Base-by-base conservation (phyloP, 2,113 vertebrate genomes). In the Pristiophorus japonicus region DNA sequence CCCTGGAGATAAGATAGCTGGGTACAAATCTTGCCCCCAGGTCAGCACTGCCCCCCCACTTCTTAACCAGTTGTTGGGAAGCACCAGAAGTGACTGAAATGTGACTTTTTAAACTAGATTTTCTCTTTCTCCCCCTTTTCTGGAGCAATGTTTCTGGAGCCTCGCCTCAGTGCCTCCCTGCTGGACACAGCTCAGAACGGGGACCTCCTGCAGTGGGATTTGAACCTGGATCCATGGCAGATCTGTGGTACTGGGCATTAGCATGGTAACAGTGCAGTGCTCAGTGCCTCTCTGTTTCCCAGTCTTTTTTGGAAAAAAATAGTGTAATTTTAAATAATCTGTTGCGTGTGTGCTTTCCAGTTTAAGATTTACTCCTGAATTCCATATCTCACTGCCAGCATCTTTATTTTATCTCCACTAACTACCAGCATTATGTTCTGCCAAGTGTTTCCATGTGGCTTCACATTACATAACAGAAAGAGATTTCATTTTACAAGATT, bases 401-500 rank as follows among this genome's bases (percentile, higher is more conserved):
- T 92, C 88, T 92, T 92, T 92, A 63, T 42, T 59, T 92, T 90
- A 90, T 55, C 51, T 90, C 55, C 30, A 62, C 51, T 90, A 62
- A 92, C 88, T 92, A 59, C 88, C 88, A 92, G 88, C 88, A 92
- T 92, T 63, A 92, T 92, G 59, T 92, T 92, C 88, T 65, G 88
- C 88, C 88, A 92, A 92, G 88, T 63, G 59, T 92, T 92, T 92
- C 88, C 88, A 92, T 92, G 88, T 92, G 88, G 88, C 34, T 92
- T 92, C 88, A 92, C 88, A 92, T 92, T 55, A 92, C 88, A 92
- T 92, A 63, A 62, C 88, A 92, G 88, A 92, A 92, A 92, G 88
- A 92, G 88, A 92, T 92, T 92, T 92, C 59, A 65, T 92, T 92
- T 92, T 63, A 92, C 88, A 92, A 62, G 88, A 92, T 92, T 92